These are phyloP conservation scores for Pygocentrus nattereri DNA, from an alignment of 2,797 vertebrate species.

Conservation along the genomic window DNA sequence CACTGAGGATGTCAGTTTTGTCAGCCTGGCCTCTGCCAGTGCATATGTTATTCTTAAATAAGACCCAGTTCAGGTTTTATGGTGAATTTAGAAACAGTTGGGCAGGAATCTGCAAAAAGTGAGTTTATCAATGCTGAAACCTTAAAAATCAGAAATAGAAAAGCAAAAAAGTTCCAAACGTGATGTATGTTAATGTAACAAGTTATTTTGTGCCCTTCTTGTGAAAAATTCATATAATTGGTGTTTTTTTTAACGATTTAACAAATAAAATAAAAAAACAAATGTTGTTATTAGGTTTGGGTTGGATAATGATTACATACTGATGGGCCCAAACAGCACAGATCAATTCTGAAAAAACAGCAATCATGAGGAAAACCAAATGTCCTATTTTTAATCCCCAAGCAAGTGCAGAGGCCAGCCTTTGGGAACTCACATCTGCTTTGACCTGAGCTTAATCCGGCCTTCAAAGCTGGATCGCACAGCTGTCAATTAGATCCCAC, in stretches of 20 bases:
- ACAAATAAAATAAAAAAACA: not conserved
- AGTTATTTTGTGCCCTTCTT: too few relatives aligned
- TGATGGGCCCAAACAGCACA: not conserved
- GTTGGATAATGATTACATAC: not conserved
- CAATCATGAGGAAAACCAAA: not conserved
- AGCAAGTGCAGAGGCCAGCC: constrained; percentile 27
- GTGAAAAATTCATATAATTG: too few relatives aligned
- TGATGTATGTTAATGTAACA: too few relatives aligned
- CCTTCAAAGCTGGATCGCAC: constrained; percentile 58
- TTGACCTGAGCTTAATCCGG: constrained; percentile 43
- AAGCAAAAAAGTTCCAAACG: too few relatives aligned
- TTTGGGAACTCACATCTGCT: constrained; percentile 48
- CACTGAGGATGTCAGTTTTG: not conserved
- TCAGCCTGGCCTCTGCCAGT: not conserved
- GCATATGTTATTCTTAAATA: constrained; percentile 2
- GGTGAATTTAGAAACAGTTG: not conserved
- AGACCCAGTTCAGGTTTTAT: not conserved
- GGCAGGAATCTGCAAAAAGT: not conserved
- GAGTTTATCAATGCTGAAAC: not conserved
- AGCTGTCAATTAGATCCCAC: constrained; percentile 63
- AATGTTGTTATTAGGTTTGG: not conserved
- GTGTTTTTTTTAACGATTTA: too few relatives aligned
- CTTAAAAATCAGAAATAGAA: not conserved
- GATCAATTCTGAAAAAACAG: not conserved
- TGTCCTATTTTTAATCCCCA: constrained; percentile 17